A percentile compares a stretch with the other conserved stretches of the same genome.
Evolutionary conservation across 2,888 invertebrate species (phyloP).

Genomic region (Camponotus fellah): DNA sequence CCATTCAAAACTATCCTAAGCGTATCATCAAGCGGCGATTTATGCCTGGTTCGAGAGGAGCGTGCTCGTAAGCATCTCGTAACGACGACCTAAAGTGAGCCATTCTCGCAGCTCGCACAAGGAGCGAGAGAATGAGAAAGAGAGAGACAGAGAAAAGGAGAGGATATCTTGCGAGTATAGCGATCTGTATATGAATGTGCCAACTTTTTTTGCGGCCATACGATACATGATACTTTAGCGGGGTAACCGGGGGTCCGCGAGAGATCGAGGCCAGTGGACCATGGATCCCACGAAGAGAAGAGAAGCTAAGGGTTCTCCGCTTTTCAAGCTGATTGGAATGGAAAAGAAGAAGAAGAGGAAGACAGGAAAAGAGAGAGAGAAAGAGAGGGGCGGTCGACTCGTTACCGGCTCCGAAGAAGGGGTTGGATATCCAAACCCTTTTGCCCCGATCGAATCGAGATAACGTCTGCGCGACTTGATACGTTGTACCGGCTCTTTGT

Average conservation of each 20-base stretch:
- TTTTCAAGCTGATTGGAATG: constrained; percentile 77
- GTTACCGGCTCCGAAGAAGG: constrained; percentile 73
- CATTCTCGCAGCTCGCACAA: constrained; percentile 13
- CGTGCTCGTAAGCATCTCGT: constrained; percentile 14
- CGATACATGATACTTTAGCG: constrained; percentile 80
- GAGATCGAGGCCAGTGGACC: constrained; percentile 78
- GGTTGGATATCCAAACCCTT: constrained; percentile 71
- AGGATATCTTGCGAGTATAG: constrained; percentile 61
- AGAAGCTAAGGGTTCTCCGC: constrained; percentile 58
- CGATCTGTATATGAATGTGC: constrained; percentile 73
- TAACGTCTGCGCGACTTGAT: constrained; percentile 74
- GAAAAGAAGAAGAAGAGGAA: constrained; percentile 68
- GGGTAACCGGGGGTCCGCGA: constrained; percentile 63
- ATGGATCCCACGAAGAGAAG: constrained; percentile 68
- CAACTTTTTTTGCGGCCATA: constrained; percentile 72
- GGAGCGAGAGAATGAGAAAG: not conserved
- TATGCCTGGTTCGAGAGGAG: constrained; percentile 48
- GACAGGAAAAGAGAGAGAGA: not conserved
- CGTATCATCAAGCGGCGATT: constrained; percentile 50
- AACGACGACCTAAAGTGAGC: constrained; percentile 16
- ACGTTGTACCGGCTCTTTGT: constrained; percentile 72
- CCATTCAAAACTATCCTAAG: constrained; percentile 59
- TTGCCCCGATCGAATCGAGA: constrained; percentile 71
- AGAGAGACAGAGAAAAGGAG: constrained; percentile 27
- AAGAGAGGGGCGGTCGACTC: constrained; percentile 65